phyloP scores from a whole-genome alignment of 1,140 invertebrate species.

The Ectropis grisescens region DNA sequence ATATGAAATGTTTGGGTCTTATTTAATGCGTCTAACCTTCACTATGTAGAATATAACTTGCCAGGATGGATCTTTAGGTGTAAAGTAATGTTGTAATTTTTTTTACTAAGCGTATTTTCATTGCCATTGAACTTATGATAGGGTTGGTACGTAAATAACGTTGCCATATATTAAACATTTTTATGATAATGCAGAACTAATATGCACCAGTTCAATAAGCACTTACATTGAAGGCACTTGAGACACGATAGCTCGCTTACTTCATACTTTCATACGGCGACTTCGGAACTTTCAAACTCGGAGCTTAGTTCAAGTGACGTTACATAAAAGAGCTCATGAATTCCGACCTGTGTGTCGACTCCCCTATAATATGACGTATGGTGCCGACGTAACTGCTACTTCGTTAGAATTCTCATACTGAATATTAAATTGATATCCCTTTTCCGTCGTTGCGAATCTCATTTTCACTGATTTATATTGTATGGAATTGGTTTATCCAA shows the following conservation, averaged over 20 bases:
- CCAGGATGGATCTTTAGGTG: no score
- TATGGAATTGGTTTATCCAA: slow-evolving; percentile 43
- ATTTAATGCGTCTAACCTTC: no score
- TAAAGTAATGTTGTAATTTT: no score
- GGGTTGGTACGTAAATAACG: no score
- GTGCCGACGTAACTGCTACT: slow-evolving; percentile 13
- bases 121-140: no score
- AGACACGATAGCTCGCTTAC: slow-evolving; percentile 12
- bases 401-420: slow-evolving; percentile 11
- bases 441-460: slow-evolving; percentile 19
- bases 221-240: slow-evolving; percentile 3
- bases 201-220: no score
- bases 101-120: no score
- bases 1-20: no score
- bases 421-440: slow-evolving; percentile 27
- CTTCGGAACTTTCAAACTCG: slow-evolving; percentile 31
- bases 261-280: slow-evolving; percentile 27
- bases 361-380: slow-evolving; percentile 14
- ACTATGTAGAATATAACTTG: no score
- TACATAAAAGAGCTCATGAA: slow-evolving; percentile 33
- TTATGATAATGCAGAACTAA: no score
- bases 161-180: no score
- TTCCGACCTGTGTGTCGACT: slow-evolving; percentile 10
- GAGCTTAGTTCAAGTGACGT: slow-evolving; percentile 27
- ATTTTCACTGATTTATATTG: slow-evolving; percentile 44